These are phyloP conservation scores for Ianthella basta DNA, from an alignment of 37 sponge, comb jelly and placozoan species.

Conservation along the genomic window DNA sequence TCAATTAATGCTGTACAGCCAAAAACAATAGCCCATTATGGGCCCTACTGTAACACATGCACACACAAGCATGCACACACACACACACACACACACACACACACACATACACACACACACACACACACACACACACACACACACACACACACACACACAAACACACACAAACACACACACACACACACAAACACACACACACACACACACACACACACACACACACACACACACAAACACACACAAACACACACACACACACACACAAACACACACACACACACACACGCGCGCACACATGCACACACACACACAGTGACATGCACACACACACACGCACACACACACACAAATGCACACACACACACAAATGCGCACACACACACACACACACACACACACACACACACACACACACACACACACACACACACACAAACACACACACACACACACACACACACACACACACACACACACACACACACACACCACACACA, in stretches of 20 bases:
- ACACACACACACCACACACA: slow-evolving; percentile 25
- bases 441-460: slow-evolving; percentile 14
- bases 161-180: background rate
- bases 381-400: slow-evolving; percentile 34
- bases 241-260: too few relatives aligned
- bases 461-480: slow-evolving; percentile 28
- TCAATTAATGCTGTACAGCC: too few relatives aligned
- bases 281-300: background rate
- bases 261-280: slow-evolving; percentile 1
- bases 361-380: slow-evolving; percentile 11
- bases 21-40: too few relatives aligned
- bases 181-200: background rate
- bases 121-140: slow-evolving; percentile 21
- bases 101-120: slow-evolving; percentile 7
- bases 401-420: slow-evolving; percentile 25
- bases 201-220: slow-evolving; percentile 8
- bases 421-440: slow-evolving; percentile 26
- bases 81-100: too few relatives aligned
- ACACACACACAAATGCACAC: slow-evolving; percentile 22
- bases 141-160: background rate
- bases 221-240: background rate
- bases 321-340: slow-evolving; percentile 8
- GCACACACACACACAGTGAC: background rate
- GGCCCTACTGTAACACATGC: too few relatives aligned
- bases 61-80: too few relatives aligned